Percentiles rank a stretch among this genome's conserved stretches.
Evolutionary conservation across 2,113 vertebrate species (phyloP).

Genomic region (Sisor rabdophorus): DNA sequence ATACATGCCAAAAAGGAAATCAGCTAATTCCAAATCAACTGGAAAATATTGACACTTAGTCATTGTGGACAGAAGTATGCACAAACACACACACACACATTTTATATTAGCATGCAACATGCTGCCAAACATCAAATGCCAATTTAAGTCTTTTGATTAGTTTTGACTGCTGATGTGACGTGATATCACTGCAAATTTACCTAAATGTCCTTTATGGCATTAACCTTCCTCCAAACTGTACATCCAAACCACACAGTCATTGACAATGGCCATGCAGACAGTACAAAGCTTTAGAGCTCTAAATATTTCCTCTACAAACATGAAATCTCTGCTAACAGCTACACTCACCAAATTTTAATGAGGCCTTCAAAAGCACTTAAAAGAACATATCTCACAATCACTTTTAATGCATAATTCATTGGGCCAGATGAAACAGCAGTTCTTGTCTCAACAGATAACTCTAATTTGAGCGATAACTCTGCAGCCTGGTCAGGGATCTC

Average conservation of each 20-base stretch:
- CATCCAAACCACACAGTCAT: not conserved
- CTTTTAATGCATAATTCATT: conserved; percentile 39
- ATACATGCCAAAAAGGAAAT: not conserved
- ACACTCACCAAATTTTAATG: conserved; percentile 25
- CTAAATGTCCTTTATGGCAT: conserved; percentile 37
- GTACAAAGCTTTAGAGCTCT: not conserved
- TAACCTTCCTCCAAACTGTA: conserved; percentile 38
- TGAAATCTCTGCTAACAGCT: conserved; percentile 25
- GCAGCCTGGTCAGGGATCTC: conserved; percentile 23
- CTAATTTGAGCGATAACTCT: conserved; percentile 24
- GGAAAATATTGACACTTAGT: conserved; percentile 15
- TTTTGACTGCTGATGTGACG: conserved; percentile 43
- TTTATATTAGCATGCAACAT: conserved; percentile 36
- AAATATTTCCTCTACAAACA: conserved; percentile 24
- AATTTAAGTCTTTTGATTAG: conserved; percentile 47
- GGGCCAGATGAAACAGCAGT: conserved; percentile 28
- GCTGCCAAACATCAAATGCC: conserved; percentile 45
- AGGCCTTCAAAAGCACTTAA: conserved; percentile 42
- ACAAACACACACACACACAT: not conserved
- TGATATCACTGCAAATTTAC: conserved; percentile 41
- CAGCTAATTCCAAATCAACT: not conserved
- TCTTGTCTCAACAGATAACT: conserved; percentile 18
- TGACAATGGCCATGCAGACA: not conserved
- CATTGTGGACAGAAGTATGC: not conserved
- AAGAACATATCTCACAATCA: conserved; percentile 46